Base-by-base conservation (phyloP, 2,888 invertebrate genomes). In the Unio pictorum region DNA sequence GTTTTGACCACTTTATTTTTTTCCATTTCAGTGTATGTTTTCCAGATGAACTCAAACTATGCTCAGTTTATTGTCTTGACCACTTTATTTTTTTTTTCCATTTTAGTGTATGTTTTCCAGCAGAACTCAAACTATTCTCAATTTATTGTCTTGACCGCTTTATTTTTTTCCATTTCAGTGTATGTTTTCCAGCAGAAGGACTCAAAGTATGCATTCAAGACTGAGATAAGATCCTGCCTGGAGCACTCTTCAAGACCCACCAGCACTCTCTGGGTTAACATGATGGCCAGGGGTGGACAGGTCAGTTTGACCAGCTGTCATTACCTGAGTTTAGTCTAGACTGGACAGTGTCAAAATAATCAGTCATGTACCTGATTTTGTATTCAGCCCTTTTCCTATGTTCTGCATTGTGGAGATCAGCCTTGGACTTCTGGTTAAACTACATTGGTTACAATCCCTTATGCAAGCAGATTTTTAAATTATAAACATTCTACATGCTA, bases 181-280 rank as follows among this genome's bases (percentile, higher is more conserved):
- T 99, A 99, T 91, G 99, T 99, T 20, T 99, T 99, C 89, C 95
- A 96, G 84, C 98, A 99, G 96, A 99, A 99, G 91, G 99, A 99
- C 91, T 97, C 98, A 34, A 99, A 99, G 91, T 99, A 96, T 92
- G 98, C 99, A 0, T 99, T 94, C 89, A 99, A 99, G 92, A 95
- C 98, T 71, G 99, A 99, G 92, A 98, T 99, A 81, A 92, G 99
- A 60, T 99, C 99, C 0, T 96, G 96, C 87, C 90, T 97, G 74
- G 97, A 97, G 87, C 96, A 97, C 88, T 93, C 93, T 1, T 93
- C 98, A 0, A 93, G 99, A 71, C 99, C 99, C 0, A 98, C 99
- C 0, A 98, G 98, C 17, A 99, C 99, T 1, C 91, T 99, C 59
- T 98, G 97, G 98, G 99, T 99, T 0, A 99, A 99, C 90, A 98